phyloP scores from a whole-genome alignment of 2,888 invertebrate genomes.

The Mythimna loreyi region DNA sequence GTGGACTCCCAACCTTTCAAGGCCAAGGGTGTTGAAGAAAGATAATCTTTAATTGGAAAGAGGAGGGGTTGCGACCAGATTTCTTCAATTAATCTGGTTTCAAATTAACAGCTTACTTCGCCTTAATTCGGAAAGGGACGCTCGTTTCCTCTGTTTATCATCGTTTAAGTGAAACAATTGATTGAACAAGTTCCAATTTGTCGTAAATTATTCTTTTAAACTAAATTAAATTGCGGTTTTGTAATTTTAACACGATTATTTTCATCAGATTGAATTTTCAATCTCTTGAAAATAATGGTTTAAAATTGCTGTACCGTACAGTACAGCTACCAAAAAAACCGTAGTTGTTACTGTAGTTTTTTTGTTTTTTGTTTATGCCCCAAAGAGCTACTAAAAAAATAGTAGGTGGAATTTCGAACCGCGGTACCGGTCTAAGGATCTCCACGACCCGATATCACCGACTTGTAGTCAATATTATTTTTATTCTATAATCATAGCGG shows the following conservation, averaged over 20 bases:
- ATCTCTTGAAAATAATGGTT: no score
- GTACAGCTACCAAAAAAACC: no score
- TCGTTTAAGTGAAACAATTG: slow-evolving; percentile 31
- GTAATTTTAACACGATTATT: not conserved
- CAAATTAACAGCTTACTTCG: slow-evolving; percentile 50
- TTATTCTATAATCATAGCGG: no score
- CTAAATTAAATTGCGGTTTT: not conserved
- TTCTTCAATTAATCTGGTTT: slow-evolving; percentile 60
- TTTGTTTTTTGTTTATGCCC: no score
- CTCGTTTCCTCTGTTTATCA: slow-evolving; percentile 24
- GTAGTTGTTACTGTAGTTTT: no score
- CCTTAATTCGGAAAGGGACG: slow-evolving; percentile 26
- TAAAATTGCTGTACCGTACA: no score
- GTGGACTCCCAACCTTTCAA: slow-evolving; percentile 19
- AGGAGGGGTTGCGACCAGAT: slow-evolving; percentile 41
- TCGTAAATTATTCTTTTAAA: not conserved
- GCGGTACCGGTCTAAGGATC: no score
- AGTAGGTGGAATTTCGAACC: no score
- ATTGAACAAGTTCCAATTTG: slow-evolving; percentile 14
- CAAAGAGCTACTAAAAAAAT: no score
- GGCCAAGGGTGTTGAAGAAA: slow-evolving; percentile 45
- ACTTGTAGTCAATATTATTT: not conserved
- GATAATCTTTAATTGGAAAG: slow-evolving; percentile 63
- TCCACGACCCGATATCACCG: no score
- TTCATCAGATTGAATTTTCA: not conserved